phyloP scores from a whole-genome alignment of 2,888 invertebrate species.

The Mycogona germanica region DNA sequence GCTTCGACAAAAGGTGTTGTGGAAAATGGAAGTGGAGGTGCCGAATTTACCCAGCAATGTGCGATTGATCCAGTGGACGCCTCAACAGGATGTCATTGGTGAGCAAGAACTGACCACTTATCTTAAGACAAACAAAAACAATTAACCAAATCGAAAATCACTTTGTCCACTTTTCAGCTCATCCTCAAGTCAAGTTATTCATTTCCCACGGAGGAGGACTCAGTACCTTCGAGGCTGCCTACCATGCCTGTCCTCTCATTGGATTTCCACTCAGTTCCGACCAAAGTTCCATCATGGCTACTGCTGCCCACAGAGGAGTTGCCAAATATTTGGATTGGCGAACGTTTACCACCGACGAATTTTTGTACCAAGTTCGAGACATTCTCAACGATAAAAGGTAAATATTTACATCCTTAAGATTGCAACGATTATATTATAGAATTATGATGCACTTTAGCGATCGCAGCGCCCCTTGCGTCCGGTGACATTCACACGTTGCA shows the following conservation, averaged over 20 bases:
- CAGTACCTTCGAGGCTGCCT: constrained; percentile 12
- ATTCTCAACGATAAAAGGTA: not conserved
- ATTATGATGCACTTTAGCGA: too few species aligned
- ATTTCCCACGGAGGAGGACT: constrained; percentile 15
- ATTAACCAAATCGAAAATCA: too few species aligned
- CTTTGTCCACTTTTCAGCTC: too few species aligned
- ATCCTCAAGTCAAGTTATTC: constrained; percentile 12
- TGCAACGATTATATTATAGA: not conserved
- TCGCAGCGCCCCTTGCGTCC: too few species aligned
- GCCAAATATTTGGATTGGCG: not conserved
- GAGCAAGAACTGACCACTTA: too few species aligned
- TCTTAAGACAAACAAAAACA: too few species aligned
- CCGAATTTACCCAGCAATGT: constrained; percentile 11
- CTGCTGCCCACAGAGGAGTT: not conserved
- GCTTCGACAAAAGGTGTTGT: constrained; percentile 10
- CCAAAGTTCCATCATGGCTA: constrained; percentile 10
- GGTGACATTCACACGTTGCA: too few species aligned
- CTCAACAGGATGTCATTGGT: constrained; percentile 17
- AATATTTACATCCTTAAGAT: too few species aligned
- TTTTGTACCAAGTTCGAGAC: not conserved
- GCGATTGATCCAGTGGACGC: constrained; percentile 7
- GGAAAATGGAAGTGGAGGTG: constrained; percentile 14
- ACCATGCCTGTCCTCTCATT: constrained; percentile 13
- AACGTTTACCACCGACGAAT: not conserved
- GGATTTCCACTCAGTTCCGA: constrained; percentile 13